Percentiles rank a stretch among this genome's conserved stretches.
phyloP scores from a whole-genome alignment of 2,113 vertebrate genomes.

The Macquaria australasica region DNA sequence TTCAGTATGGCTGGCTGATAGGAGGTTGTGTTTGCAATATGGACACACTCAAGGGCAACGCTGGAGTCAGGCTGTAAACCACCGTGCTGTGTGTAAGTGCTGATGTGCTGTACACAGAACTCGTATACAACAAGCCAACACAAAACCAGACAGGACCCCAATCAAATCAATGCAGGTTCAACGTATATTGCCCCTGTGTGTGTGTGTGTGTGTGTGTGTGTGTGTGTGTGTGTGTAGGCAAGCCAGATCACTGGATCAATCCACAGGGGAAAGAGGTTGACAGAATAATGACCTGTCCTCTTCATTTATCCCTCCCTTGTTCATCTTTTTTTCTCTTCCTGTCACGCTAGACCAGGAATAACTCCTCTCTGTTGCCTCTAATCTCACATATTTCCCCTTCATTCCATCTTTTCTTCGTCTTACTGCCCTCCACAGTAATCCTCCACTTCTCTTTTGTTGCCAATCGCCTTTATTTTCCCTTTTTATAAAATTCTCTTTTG shows the following conservation, averaged over 20 bases:
- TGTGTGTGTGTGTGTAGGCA: conserved; percentile 19
- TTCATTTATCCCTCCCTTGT: conserved; percentile 25
- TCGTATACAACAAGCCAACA: conserved; percentile 69
- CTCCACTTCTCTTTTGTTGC: conserved; percentile 56
- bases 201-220: conserved; percentile 29
- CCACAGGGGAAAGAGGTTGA: conserved; percentile 49
- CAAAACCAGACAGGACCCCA: conserved; percentile 56
- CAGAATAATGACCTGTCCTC: conserved; percentile 67
- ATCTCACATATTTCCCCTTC: conserved; percentile 45
- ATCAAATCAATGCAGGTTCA: conserved; percentile 67
- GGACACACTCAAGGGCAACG: conserved; percentile 47
- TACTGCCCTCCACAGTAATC: conserved; percentile 37
- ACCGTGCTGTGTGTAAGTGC: background rate
- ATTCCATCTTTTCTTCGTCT: conserved; percentile 39
- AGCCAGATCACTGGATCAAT: conserved; percentile 53
- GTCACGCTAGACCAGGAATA: conserved; percentile 51
- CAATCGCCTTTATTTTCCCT: conserved; percentile 32
- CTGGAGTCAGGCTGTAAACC: conserved; percentile 51
- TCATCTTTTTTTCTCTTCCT: conserved; percentile 16
- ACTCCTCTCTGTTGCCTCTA: conserved; percentile 38
- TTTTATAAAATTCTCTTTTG: conserved; percentile 61
- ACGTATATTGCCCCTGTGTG: conserved; percentile 20
- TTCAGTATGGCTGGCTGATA: background rate
- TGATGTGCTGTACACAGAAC: conserved; percentile 8
- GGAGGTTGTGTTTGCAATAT: conserved; percentile 28